Percentiles rank a stretch among this genome's conserved stretches.
Conservation (phyloP, 30 jellyfish, hydroid and myxozoan genomes). For the Mastigias papua region DNA sequence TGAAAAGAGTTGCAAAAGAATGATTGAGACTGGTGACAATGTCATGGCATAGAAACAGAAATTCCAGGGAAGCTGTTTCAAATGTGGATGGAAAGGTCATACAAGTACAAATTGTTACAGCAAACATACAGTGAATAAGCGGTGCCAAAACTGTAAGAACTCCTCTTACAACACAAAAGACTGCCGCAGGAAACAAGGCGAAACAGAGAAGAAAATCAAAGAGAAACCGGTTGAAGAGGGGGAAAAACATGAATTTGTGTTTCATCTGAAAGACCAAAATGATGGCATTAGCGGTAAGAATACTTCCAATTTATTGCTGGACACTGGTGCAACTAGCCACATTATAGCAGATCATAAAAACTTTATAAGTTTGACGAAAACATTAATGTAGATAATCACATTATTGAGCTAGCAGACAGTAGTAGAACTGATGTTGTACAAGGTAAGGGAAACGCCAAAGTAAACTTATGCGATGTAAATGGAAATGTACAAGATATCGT, state of each 20-base stretch:
- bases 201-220: too few relatives aligned
- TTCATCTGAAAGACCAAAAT: background rate
- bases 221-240: background rate
- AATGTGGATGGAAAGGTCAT: background rate
- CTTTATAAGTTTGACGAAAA: conserved; percentile 36
- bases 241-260: background rate
- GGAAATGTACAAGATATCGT: conserved; percentile 41
- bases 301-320: background rate
- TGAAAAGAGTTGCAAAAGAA: background rate
- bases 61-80: background rate
- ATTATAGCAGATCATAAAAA: conserved; percentile 4
- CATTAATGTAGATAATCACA: conserved; percentile 36
- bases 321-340: conserved; percentile 29
- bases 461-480: conserved; percentile 1
- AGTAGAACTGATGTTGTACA: conserved; percentile 40
- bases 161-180: background rate
- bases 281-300: background rate
- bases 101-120: background rate
- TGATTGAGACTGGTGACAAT: background rate
- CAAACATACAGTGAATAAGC: background rate
- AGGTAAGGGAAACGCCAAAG: conserved; percentile 39
- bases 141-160: background rate
- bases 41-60: background rate
- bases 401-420: conserved; percentile 77
- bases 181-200: background rate